Evolutionary conservation across 2,888 invertebrate species (phyloP), one percentile per base, ranked within the genome.

Genomic region (Acleris sparsana): DNA sequence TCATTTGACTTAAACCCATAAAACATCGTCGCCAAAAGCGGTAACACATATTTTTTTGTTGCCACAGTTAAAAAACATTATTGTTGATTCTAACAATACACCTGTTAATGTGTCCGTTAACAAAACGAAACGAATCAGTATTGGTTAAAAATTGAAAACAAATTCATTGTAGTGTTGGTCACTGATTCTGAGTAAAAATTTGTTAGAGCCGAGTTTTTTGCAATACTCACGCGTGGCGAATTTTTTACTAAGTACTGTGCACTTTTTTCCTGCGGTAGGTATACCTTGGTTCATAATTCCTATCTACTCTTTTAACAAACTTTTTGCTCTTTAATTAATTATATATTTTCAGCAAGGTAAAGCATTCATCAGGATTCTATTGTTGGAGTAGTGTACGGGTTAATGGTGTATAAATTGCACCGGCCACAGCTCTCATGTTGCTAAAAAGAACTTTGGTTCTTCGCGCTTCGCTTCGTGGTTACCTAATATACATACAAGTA

Each of bases 101-200:
- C 61, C 48, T 66, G 52, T 17, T 52, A 66, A 33, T 46, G 44
- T 44, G 17, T 62, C 51, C 57, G 59, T 64, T 44, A 20, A 57
- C 66, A 69, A 68, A 63, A 62, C 25, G 29, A 3, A 25, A 63
- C 43, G 43, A 69, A 69, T 67, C 51, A 68, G 55, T 49, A 20
- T 22, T 56, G 53, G 62, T 61, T 56, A 67, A 69, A 63, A 53
- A 55, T 64, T 62, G 51, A 61, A 64, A 60, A 63, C 63, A 69
- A 74, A 67, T 33, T 60, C 65, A 56, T 69, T 62, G 48, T 66
- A 65, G 69, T 70, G 57, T 69, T 51, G 61, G 67, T 71, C 68
- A 65, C 22, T 62, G 59, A 68, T 76, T 77, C 75, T 64, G 51
- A 62, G 75, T 73, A 78, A 59, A 66, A 63, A 25, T 59, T 49